A percentile compares a stretch with the other conserved stretches of the same genome.
Evolutionary conservation across 2,888 invertebrate genomes (phyloP).

Genomic region (Tenthredo distinguenda): DNA sequence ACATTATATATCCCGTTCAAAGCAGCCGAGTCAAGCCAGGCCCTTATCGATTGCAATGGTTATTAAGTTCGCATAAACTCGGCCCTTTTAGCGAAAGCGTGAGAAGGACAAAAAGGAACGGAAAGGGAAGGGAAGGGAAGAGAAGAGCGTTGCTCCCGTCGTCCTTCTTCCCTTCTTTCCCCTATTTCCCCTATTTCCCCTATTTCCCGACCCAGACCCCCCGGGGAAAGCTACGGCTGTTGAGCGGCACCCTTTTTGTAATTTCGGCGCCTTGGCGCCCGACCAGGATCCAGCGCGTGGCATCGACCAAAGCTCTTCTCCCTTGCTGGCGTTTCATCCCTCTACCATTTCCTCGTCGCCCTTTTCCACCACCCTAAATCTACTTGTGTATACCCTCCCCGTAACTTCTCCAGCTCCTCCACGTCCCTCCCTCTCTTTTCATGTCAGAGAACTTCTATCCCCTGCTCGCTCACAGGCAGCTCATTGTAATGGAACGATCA

Average conservation of each 20-base stretch:
- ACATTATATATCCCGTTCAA: background rate
- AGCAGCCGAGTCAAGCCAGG: conserved; percentile 8
- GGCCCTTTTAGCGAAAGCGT: conserved; percentile 29
- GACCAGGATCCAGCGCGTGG: conserved; percentile 19
- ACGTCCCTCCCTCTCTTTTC: background rate
- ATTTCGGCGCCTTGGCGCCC: conserved; percentile 46
- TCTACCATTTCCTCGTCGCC: background rate
- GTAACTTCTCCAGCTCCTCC: background rate
- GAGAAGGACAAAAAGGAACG: background rate
- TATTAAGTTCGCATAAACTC: conserved; percentile 49
- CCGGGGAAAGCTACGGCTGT: conserved; percentile 31
- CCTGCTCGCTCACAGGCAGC: background rate
- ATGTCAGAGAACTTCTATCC: background rate
- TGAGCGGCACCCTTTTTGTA: conserved; percentile 39
- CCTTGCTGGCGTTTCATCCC: background rate
- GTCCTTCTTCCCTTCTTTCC: background rate
- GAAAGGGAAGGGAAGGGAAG: background rate
- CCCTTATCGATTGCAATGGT: conserved; percentile 41
- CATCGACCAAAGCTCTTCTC: conserved; percentile 35
- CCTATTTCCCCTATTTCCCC: background rate
- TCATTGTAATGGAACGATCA: conserved; percentile 27
- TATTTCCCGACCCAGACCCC: background rate
- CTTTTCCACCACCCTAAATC: background rate
- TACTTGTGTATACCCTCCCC: background rate
- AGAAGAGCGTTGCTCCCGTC: conserved; percentile 25